phyloP scores from a whole-genome alignment of 2,888 invertebrate genomes.

The Noctua pronuba region DNA sequence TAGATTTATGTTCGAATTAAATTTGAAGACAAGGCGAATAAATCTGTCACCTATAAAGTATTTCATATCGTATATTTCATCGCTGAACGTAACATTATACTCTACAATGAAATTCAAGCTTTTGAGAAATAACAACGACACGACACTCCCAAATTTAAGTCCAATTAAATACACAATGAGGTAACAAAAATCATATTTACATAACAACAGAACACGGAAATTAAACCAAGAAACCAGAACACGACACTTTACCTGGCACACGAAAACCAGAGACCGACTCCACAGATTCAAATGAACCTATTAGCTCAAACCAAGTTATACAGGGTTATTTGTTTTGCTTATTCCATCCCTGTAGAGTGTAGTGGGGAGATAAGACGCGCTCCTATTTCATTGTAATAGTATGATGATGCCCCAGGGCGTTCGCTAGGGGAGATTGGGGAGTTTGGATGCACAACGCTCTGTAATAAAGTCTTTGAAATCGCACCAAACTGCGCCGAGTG shows the following conservation, averaged over 20 bases:
- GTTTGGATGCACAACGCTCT: slow-evolving; percentile 61
- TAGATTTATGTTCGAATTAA: slow-evolving; percentile 31
- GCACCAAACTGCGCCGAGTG: slow-evolving; percentile 60
- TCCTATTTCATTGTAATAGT: slow-evolving; percentile 86
- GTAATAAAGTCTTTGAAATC: slow-evolving; percentile 61
- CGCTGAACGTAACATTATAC: not conserved
- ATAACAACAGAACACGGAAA: slow-evolving; percentile 34
- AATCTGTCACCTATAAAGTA: slow-evolving; percentile 4
- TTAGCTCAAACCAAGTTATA: slow-evolving; percentile 56
- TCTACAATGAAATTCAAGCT: too few species aligned
- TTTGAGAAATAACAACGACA: not conserved
- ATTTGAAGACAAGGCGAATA: not conserved
- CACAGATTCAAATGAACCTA: slow-evolving; percentile 33
- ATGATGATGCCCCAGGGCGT: slow-evolving; percentile 80
- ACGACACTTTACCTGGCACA: slow-evolving; percentile 26
- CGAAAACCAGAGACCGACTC: slow-evolving; percentile 19
- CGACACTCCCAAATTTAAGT: not conserved
- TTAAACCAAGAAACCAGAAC: slow-evolving; percentile 24
- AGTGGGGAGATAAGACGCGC: slow-evolving; percentile 77
- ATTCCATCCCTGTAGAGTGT: slow-evolving; percentile 77
- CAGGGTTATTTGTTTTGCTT: slow-evolving; percentile 82
- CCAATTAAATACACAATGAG: slow-evolving; percentile 8
- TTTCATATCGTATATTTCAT: not conserved
- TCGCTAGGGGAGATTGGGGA: slow-evolving; percentile 62
- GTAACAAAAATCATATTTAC: slow-evolving; percentile 14